Evolutionary conservation across 1,140 invertebrate species (phyloP).

Genomic region (Euwallacea similis): DNA sequence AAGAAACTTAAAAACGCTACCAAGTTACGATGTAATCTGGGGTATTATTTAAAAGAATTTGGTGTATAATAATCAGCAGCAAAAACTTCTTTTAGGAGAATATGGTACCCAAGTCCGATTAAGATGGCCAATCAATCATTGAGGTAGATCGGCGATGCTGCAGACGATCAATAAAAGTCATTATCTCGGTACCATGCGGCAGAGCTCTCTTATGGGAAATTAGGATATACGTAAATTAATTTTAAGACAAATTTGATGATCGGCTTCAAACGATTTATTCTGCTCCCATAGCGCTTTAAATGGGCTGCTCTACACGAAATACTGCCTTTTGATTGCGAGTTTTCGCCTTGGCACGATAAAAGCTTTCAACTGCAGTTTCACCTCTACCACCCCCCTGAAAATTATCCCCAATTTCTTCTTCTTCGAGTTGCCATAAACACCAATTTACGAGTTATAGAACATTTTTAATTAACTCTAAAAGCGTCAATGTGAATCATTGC

Average conservation of each 20-base stretch:
- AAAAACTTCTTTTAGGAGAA: no score
- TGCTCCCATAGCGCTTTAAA: constrained; percentile 37
- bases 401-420: no score
- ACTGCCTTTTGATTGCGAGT: constrained; percentile 30
- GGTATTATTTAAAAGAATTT: no score
- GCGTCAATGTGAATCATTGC: not conserved
- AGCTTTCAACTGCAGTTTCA: no score
- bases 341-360: constrained; percentile 6
- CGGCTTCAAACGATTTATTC: constrained; percentile 32
- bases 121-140: not conserved
- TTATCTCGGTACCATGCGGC: constrained; percentile 3
- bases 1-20: no score
- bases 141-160: not conserved
- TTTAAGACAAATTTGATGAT: constrained; percentile 40
- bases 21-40: no score
- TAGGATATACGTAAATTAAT: constrained; percentile 38
- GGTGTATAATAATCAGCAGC: no score
- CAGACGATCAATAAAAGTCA: constrained; percentile 35
- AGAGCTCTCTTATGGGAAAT: constrained; percentile 34
- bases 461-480: no score
- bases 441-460: no score
- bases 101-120: no score
- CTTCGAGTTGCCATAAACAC: no score
- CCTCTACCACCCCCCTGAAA: no score
- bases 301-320: constrained; percentile 31